Percentiles rank a stretch among this genome's conserved stretches.
Conservation (phyloP, 2,888 invertebrate genomes). For the Drosophila anceps region DNA sequence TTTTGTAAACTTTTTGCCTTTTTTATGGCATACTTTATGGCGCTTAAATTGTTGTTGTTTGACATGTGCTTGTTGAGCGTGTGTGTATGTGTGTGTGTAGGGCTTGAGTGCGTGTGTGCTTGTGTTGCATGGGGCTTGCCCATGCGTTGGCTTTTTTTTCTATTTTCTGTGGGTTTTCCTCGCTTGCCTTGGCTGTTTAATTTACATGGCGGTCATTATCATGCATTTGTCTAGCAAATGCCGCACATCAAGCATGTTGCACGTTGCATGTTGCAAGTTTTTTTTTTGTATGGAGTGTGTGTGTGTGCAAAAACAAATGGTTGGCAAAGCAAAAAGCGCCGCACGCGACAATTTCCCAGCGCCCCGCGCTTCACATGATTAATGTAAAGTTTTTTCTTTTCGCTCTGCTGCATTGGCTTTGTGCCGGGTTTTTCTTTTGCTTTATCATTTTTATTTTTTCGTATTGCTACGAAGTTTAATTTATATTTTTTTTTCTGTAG, state of each 20-base stretch:
- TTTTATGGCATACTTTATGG: conserved; percentile 78
- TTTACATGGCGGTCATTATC: conserved; percentile 69
- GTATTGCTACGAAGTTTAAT: conserved; percentile 10
- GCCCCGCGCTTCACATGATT: conserved; percentile 73
- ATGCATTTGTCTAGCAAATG: conserved; percentile 57
- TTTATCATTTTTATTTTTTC: conserved; percentile 9
- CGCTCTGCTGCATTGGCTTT: conserved; percentile 18
- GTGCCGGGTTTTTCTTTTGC: conserved; percentile 28
- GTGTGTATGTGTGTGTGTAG: conserved; percentile 1
- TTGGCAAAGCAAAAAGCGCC: conserved; percentile 10
- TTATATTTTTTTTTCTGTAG: conserved; percentile 9
- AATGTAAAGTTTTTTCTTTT: conserved; percentile 68
- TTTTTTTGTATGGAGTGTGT: conserved; percentile 14
- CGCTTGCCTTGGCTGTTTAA: conserved; percentile 30
- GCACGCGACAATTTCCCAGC: conserved; percentile 71
- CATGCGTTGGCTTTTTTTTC: conserved; percentile 38
- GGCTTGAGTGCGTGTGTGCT: conserved; percentile 1
- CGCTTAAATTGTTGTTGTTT: conserved; percentile 58
- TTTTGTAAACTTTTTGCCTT: conserved; percentile 57
- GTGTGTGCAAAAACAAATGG: conserved; percentile 2
- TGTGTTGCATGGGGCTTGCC: conserved; percentile 42
- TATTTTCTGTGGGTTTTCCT: conserved; percentile 25
- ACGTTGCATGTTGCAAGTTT: conserved; percentile 36
- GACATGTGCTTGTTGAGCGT: conserved; percentile 53
- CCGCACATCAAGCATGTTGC: conserved; percentile 50